Evolutionary conservation across 1,140 invertebrate species (phyloP).

Genomic region (Brachionus asplanchnoidis): DNA sequence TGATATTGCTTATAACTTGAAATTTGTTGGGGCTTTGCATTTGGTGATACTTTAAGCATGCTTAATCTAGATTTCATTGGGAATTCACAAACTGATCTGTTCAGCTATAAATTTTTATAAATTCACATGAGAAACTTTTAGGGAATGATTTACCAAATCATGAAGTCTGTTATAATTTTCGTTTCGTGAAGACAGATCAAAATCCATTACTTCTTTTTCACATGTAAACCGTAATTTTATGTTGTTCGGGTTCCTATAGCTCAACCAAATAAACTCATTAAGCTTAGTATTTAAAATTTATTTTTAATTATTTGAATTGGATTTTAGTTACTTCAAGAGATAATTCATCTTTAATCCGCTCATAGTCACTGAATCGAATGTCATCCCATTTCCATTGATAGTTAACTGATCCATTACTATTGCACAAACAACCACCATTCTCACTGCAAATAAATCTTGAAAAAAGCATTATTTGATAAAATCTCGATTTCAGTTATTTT

Average conservation of each 20-base stretch:
- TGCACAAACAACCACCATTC: constrained; percentile 15
- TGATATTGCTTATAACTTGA: constrained; percentile 18
- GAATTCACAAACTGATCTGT: constrained; percentile 12
- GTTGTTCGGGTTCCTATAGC: constrained; percentile 9
- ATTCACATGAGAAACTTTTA: neutral
- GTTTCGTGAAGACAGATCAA: neutral
- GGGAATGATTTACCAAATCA: neutral
- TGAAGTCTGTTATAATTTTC: neutral
- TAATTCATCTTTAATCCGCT: neutral
- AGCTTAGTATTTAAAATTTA: neutral
- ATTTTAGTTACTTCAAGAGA: neutral
- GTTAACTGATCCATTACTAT: neutral
- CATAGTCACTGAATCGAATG: neutral
- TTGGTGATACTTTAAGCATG: neutral
- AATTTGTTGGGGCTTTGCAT: neutral
- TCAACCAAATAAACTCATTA: constrained; percentile 20
- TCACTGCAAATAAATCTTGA: constrained; percentile 38
- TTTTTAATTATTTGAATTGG: neutral
- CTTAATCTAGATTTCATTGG: constrained; percentile 12
- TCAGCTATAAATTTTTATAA: neutral
- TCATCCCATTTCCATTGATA: constrained; percentile 40
- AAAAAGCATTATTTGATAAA: neutral
- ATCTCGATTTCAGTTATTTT: neutral
- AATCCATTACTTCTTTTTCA: constrained; percentile 13
- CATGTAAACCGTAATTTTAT: constrained; percentile 1